These are phyloP conservation scores for Condylura cristata DNA, from an alignment of 2,113 vertebrate genomes.

Conservation along the genomic window DNA sequence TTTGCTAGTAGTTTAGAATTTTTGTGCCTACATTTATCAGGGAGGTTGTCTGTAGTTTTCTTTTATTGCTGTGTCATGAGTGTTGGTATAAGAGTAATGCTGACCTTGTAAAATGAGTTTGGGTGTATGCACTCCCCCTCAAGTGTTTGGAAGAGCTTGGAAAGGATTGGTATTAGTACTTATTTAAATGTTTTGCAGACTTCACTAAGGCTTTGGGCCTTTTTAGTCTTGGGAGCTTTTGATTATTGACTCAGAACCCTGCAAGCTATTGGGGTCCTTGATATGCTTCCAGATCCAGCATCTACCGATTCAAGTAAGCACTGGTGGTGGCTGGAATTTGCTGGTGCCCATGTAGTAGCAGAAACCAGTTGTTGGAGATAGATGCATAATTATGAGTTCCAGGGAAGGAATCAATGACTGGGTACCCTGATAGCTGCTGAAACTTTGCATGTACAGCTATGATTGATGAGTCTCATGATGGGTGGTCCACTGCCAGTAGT, in stretches of 20 bases:
- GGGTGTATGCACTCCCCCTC: not conserved
- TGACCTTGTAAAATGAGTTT: not conserved
- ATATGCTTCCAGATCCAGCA: not conserved
- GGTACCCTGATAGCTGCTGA: not conserved
- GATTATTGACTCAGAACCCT: not conserved
- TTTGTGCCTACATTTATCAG: not conserved
- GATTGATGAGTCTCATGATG: not conserved
- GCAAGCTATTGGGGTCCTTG: not conserved
- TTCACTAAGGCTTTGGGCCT: too few species aligned
- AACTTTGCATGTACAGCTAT: not conserved
- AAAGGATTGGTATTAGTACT: too few species aligned
- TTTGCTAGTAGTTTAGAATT: not conserved
- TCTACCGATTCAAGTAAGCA: not conserved
- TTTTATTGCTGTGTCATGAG: not conserved
- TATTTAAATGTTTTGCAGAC: not conserved
- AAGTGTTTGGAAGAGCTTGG: not conserved
- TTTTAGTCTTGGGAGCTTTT: not conserved
- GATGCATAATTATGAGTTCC: not conserved
- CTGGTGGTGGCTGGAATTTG: not conserved
- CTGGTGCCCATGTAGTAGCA: not conserved
- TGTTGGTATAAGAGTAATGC: not conserved
- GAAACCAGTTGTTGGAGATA: not conserved
- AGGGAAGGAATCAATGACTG: too few species aligned
- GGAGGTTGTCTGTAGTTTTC: not conserved
- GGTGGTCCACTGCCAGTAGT: not conserved